Evolutionary conservation across 1,140 invertebrate species (phyloP).

Genomic region (Muscidifurax raptorellus): DNA sequence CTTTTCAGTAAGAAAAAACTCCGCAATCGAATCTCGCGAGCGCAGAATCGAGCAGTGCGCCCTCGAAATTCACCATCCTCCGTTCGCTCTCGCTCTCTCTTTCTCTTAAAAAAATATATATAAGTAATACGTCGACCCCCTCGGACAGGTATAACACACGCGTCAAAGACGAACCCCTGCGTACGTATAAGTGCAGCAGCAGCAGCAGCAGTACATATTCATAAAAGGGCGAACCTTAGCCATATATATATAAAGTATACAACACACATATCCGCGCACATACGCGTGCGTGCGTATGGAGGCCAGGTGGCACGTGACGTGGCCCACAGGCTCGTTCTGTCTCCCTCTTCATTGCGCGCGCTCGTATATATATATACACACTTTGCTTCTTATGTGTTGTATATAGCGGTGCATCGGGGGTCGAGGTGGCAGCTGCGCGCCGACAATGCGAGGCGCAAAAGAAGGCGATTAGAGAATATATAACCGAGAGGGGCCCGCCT

Average conservation of each 20-base stretch:
- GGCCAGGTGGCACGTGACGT: conserved; percentile 68
- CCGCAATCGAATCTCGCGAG: no score
- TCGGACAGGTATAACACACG: conserved; percentile 37
- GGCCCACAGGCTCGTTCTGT: conserved; percentile 51
- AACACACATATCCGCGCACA: neutral
- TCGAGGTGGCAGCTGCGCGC: conserved; percentile 69
- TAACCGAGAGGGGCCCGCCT: conserved; percentile 58
- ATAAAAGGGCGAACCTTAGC: neutral
- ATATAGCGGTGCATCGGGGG: conserved; percentile 57
- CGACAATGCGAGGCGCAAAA: conserved; percentile 69
- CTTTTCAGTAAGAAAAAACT: neutral
- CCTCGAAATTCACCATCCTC: no score
- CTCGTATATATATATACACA: conserved; percentile 54
- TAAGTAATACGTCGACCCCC: neutral
- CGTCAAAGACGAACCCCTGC: neutral
- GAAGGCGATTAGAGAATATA: conserved; percentile 53
- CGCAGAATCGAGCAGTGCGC: neutral
- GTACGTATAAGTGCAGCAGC: neutral
- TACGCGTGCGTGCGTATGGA: conserved; percentile 46
- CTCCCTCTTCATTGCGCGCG: conserved; percentile 38
- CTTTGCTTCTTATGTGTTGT: neutral
- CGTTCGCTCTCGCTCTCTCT: neutral
- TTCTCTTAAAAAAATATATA: neutral
- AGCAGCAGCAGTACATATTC: no score
- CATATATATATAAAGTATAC: neutral